Conservation (phyloP, 37 sponge, comb jelly and placozoan genomes). For the Chondrosia reniformis region DNA sequence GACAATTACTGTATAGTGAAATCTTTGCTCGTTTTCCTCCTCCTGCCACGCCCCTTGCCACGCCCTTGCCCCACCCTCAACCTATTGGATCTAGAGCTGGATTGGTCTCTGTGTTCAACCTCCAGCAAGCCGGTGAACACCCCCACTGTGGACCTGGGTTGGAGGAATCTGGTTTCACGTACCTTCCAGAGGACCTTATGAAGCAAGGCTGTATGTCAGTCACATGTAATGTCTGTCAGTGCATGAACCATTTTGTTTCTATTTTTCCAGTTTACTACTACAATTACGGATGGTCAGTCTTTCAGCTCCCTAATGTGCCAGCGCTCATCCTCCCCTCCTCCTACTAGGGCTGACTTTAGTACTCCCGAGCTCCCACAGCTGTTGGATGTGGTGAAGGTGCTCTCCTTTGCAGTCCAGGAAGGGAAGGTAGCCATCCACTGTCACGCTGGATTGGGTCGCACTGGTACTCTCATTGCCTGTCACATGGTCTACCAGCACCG, state of each 20-base stretch:
- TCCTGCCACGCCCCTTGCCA: background rate
- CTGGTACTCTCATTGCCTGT: slow-evolving; percentile 96
- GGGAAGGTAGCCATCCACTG: slow-evolving; percentile 91
- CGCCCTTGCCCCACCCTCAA: background rate
- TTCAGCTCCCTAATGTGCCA: background rate
- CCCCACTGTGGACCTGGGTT: slow-evolving; percentile 84
- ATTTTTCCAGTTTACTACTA: slow-evolving; percentile 67
- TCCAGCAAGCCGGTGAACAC: slow-evolving; percentile 90
- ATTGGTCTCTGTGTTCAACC: slow-evolving; percentile 82
- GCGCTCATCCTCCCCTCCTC: background rate
- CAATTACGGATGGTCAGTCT: slow-evolving; percentile 70
- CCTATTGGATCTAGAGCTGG: slow-evolving; percentile 42
- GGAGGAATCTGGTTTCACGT: slow-evolving; percentile 86
- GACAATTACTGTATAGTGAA: background rate
- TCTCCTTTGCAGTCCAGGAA: slow-evolving; percentile 74
- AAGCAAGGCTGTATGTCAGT: slow-evolving; percentile 45
- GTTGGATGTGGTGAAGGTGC: slow-evolving; percentile 89
- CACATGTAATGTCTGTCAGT: no score
- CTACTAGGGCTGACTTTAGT: slow-evolving; percentile 72
- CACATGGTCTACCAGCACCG: slow-evolving; percentile 77
- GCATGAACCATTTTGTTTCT: background rate
- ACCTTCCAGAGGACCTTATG: slow-evolving; percentile 90
- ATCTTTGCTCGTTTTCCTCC: background rate
- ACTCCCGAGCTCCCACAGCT: slow-evolving; percentile 63
- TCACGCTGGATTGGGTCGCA: slow-evolving; percentile 93